Conservation (phyloP, 2,888 invertebrate genomes). For the Lottia scabra region DNA sequence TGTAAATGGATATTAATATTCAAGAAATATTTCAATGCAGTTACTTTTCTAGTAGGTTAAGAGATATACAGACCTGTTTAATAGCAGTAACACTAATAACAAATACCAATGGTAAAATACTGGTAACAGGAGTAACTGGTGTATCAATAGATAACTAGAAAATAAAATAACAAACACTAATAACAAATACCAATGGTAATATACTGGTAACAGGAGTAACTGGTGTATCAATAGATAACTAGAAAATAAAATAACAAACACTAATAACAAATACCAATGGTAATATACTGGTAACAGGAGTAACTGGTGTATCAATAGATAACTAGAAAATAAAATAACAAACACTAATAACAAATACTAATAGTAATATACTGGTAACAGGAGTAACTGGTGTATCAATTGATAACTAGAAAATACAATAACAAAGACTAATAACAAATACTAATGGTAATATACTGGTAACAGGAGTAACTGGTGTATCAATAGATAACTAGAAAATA, state of each 20-base stretch:
- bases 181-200: slow-evolving; percentile 82
- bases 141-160: slow-evolving; percentile 72
- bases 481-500: slow-evolving; percentile 24
- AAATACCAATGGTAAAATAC: slow-evolving; percentile 80
- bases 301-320: too few relatives aligned
- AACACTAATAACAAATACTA: slow-evolving; percentile 82
- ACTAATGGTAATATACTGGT: slow-evolving; percentile 81
- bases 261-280: slow-evolving; percentile 82
- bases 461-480: slow-evolving; percentile 82
- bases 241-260: slow-evolving; percentile 29
- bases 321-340: too few relatives aligned
- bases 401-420: slow-evolving; percentile 60
- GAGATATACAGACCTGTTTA: slow-evolving; percentile 74
- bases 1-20: too few relatives aligned
- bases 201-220: slow-evolving; percentile 84
- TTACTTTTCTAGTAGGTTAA: too few relatives aligned
- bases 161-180: slow-evolving; percentile 59
- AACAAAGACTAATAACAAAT: slow-evolving; percentile 73
- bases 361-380: slow-evolving; percentile 79
- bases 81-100: slow-evolving; percentile 73
- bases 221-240: slow-evolving; percentile 75
- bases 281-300: slow-evolving; percentile 66
- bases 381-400: slow-evolving; percentile 82
- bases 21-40: too few relatives aligned
- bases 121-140: slow-evolving; percentile 84